Percentiles rank a stretch among this genome's conserved stretches.
These are phyloP conservation scores for Pandemis heparana DNA, from an alignment of 2,888 invertebrate genomes.

Conservation along the genomic window DNA sequence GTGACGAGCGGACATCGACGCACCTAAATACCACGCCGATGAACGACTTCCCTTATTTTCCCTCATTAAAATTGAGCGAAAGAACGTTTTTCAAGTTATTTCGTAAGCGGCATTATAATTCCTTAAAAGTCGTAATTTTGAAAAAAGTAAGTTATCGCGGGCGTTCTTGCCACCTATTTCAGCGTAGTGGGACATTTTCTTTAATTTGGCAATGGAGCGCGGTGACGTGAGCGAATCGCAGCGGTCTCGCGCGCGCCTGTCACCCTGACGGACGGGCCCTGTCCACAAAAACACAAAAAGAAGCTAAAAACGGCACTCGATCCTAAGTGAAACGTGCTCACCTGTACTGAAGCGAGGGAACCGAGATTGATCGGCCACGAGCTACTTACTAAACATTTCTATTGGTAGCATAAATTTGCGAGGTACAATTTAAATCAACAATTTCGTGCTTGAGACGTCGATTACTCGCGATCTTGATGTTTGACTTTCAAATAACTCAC, in stretches of 20 bases:
- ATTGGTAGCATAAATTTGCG: constrained; percentile 58
- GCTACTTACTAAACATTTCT: constrained; percentile 59
- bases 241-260: constrained; percentile 64
- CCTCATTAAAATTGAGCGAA: constrained; percentile 60
- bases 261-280: constrained; percentile 66
- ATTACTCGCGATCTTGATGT: constrained; percentile 65
- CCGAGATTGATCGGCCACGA: constrained; percentile 54
- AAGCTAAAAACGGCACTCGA: constrained; percentile 59
- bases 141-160: constrained; percentile 58
- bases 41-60: constrained; percentile 67
- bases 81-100: constrained; percentile 61
- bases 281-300: constrained; percentile 59
- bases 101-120: constrained; percentile 59
- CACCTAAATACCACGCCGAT: constrained; percentile 60
- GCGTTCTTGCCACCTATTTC: constrained; percentile 64
- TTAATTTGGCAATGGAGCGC: constrained; percentile 71
- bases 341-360: constrained; percentile 47
- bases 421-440: constrained; percentile 63
- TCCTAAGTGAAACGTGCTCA: constrained; percentile 53
- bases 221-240: constrained; percentile 67
- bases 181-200: constrained; percentile 63
- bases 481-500: constrained; percentile 74
- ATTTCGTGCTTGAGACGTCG: constrained; percentile 74
- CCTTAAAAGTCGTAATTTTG: constrained; percentile 59
- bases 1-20: constrained; percentile 57